Evolutionary conservation across 2,113 vertebrate species (phyloP).

Genomic region (Brachyistius frenatus): DNA sequence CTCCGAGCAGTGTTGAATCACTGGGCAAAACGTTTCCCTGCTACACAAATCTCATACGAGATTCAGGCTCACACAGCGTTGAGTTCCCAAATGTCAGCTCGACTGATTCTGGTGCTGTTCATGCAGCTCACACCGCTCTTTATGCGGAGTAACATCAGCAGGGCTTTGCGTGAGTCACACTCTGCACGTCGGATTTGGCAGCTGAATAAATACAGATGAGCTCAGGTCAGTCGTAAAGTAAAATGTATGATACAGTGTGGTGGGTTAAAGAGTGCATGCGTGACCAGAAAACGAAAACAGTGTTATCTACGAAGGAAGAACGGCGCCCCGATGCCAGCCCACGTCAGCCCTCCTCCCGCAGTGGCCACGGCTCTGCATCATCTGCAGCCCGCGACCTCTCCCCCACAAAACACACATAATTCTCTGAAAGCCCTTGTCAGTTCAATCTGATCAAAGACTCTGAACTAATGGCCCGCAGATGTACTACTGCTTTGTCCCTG

Average conservation of each 20-base stretch:
- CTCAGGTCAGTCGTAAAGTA: constrained; percentile 20
- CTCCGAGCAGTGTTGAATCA: constrained; percentile 24
- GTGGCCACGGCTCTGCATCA: constrained; percentile 36
- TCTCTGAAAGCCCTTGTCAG: constrained; percentile 58
- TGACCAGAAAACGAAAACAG: too few relatives aligned
- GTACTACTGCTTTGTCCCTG: constrained; percentile 4
- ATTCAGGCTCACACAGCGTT: constrained; percentile 13
- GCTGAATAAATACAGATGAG: constrained; percentile 14
- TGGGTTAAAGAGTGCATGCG: neutral
- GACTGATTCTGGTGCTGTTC: constrained; percentile 31
- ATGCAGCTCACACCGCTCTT: constrained; percentile 24
- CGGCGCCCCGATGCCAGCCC: constrained; percentile 24
- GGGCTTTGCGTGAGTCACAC: constrained; percentile 33
- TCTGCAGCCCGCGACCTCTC: constrained; percentile 51
- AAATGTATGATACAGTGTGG: constrained; percentile 5
- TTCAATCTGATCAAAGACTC: constrained; percentile 55
- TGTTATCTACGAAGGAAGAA: neutral
- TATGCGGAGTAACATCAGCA: constrained; percentile 31
- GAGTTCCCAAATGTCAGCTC: constrained; percentile 45
- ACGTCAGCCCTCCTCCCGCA: constrained; percentile 48
- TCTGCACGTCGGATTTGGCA: constrained; percentile 29
- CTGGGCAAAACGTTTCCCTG: constrained; percentile 7
- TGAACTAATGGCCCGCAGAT: constrained; percentile 40
- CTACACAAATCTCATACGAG: constrained; percentile 17
- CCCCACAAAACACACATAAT: constrained; percentile 54